phyloP scores from a whole-genome alignment of 2,797 vertebrate species.

The Apogon talboti region DNA sequence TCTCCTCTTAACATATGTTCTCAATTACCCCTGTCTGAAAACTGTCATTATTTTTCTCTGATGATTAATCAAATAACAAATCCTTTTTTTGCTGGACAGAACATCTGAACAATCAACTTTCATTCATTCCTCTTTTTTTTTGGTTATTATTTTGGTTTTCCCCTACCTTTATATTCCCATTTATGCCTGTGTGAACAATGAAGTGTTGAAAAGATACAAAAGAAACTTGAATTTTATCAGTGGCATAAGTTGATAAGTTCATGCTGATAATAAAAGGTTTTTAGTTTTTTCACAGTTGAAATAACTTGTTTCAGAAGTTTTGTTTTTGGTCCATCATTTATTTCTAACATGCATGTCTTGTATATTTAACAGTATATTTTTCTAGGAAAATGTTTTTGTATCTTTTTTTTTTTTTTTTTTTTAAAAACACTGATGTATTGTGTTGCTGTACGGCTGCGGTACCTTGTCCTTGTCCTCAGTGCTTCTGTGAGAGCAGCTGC shows the following conservation, averaged over 20 bases:
- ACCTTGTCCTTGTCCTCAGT: constrained; percentile 44
- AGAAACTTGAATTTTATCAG: constrained; percentile 71
- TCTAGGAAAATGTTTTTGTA: constrained; percentile 52
- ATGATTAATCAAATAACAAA: neutral
- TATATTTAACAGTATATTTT: constrained; percentile 77
- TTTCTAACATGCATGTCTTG: constrained; percentile 72
- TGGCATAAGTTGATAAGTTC: constrained; percentile 47
- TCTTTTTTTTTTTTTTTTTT: constrained; percentile 41
- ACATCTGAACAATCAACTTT: constrained; percentile 20
- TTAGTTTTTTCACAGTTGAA: constrained; percentile 36
- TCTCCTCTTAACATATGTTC: neutral
- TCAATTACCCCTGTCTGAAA: too few species aligned
- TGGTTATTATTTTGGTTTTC: neutral
- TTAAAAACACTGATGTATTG: constrained; percentile 56
- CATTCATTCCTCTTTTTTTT: constrained; percentile 12
- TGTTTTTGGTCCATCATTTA: constrained; percentile 62
- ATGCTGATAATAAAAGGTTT: constrained; percentile 60
- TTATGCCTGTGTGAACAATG: constrained; percentile 52
- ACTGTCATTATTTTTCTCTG: neutral
- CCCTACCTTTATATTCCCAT: too few species aligned
- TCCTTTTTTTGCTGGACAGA: constrained; percentile 10
- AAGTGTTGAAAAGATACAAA: constrained; percentile 53
- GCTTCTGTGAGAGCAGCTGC: constrained; percentile 29
- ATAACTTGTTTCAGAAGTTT: constrained; percentile 50
- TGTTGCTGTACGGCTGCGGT: constrained; percentile 62